Evolutionary conservation across 2,888 invertebrate species (phyloP), one percentile per base, ranked within the genome.

Genomic region (Malachius bipustulatus): DNA sequence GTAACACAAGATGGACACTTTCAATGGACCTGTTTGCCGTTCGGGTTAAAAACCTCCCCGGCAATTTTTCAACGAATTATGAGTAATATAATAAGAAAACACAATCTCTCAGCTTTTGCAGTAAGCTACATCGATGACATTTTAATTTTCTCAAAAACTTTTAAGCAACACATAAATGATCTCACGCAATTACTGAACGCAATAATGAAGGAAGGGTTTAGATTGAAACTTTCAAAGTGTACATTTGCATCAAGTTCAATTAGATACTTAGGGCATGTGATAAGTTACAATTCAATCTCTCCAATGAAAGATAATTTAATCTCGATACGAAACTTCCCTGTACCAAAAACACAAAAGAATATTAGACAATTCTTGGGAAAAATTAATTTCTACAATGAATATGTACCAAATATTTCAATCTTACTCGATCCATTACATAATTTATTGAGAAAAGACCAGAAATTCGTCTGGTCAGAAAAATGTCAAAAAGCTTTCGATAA

Each of bases 1-100:
- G 41, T 50, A 8, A 48, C 48, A 8, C 48, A 47, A 30, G 31
- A 38, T 14, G 47, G 46, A 3, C 48, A 48, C 11, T 48, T 29
- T 32, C 40, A 48, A 33, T 48, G 45, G 45, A 40, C 19, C 4
- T 41, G 41, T 27, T 26, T 48, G 13, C 45, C 48, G 4, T 48
- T 44, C 37, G 42, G 49, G 11, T 14, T 46, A 12, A 44, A 46
- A 39, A 47, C 39, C 6, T 41, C 46, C 16, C 43, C 47, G 3
- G 39, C 44, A 4, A 42, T 45, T 16, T 45, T 46, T 19, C 45
- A 45, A 27, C 39, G 45, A 34, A 39, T 43, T 11, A 14, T 47
- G 12, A 14, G 30, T 2, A 47, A 35, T 16, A 39, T 43, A 28
- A 4, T 48, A 13, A 37, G 39, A 31, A 37, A 35, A 36, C 8